These are phyloP conservation scores for Chironomus tentans DNA, from an alignment of 2,888 invertebrate genomes.

Conservation along the genomic window DNA sequence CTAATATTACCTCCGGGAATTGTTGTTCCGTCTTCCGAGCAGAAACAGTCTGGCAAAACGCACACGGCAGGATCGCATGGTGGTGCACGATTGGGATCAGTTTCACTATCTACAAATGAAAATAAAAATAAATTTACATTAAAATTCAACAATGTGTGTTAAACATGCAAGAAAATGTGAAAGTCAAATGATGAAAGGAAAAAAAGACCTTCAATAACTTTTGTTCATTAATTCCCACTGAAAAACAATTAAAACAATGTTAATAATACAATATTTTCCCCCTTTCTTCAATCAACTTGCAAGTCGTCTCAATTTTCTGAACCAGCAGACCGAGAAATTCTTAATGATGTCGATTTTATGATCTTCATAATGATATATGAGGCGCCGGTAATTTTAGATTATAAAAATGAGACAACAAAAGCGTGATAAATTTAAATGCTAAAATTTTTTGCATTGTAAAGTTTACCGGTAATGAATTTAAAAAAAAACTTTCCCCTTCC, in stretches of 20 bases:
- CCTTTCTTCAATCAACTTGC: too few relatives aligned
- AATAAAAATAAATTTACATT: background rate
- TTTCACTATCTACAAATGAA: constrained; percentile 67
- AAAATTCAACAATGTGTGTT: background rate
- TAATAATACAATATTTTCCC: too few relatives aligned
- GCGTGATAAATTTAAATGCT: too few relatives aligned
- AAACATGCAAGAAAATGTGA: background rate
- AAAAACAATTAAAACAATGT: too few relatives aligned
- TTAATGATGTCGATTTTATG: too few relatives aligned
- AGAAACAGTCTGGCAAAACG: constrained; percentile 86
- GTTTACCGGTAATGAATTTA: constrained; percentile 11
- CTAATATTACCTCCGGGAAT: constrained; percentile 53
- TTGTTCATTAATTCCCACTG: background rate
- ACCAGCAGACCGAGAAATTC: too few relatives aligned
- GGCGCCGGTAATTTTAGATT: background rate
- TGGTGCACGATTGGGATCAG: constrained; percentile 86
- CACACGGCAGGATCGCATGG: constrained; percentile 81
- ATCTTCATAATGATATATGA: background rate
- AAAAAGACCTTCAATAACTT: constrained; percentile 10
- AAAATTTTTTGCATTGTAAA: too few relatives aligned
- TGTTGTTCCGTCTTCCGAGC: constrained; percentile 81
- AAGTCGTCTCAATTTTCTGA: too few relatives aligned
- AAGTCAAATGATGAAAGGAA: constrained; percentile 16
- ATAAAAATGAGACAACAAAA: background rate
- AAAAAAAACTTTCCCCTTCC: constrained; percentile 9